Conservation (phyloP, 2,113 vertebrate species). For the Scopus umbretta region DNA sequence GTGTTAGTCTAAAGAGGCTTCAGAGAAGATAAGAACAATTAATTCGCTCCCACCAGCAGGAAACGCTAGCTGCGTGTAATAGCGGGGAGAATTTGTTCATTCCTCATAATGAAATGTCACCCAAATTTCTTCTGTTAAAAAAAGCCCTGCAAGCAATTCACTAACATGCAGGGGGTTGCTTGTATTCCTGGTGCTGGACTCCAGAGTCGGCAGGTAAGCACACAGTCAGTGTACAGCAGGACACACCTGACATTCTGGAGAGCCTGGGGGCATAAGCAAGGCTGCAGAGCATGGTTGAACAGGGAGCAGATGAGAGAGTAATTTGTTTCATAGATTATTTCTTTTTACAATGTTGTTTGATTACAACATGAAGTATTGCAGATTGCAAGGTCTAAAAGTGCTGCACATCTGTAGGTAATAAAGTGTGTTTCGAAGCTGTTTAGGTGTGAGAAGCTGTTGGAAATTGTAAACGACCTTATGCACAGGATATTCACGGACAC, state of each 20-base stretch:
- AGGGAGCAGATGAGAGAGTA: neutral
- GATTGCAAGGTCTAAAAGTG: neutral
- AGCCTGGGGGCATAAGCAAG: neutral
- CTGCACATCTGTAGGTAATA: neutral
- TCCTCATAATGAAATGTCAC: conserved; percentile 20
- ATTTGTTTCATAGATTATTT: conserved; percentile 17
- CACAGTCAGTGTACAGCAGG: neutral
- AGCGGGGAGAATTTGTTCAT: neutral
- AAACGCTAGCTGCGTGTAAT: neutral
- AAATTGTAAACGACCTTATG: neutral
- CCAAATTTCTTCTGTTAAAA: neutral
- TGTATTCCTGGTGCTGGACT: neutral
- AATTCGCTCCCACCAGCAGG: neutral
- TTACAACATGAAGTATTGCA: neutral
- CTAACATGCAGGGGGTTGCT: neutral
- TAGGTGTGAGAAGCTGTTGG: neutral
- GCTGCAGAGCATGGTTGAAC: neutral
- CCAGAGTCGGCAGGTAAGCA: neutral
- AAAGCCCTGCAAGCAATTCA: neutral
- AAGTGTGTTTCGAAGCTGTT: neutral
- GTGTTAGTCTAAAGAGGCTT: neutral
- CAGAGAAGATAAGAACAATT: neutral
- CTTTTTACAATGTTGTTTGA: neutral
- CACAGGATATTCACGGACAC: neutral
- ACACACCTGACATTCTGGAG: neutral